Conservation (phyloP, 2,797 vertebrate species). For the Allochrocebus solatus region DNA sequence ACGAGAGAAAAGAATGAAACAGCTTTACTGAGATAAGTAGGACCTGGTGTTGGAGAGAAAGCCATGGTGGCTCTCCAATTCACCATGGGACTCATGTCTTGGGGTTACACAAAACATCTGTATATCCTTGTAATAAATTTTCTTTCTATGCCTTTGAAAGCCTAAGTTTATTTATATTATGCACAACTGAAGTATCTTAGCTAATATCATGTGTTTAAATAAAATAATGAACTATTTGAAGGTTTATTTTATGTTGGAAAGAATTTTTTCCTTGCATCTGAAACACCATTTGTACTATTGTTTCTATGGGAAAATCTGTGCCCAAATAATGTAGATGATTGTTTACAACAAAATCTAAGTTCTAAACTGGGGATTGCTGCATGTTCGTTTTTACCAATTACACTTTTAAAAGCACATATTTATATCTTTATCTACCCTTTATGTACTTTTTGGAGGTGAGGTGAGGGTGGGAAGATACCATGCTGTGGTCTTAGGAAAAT, state of each 20-base stretch:
- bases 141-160: not conserved
- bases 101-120: not conserved
- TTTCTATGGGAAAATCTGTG: not conserved
- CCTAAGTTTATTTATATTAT: not conserved
- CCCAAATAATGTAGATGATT: not conserved
- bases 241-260: not conserved
- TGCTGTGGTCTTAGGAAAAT: not conserved
- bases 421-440: not conserved
- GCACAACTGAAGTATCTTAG: not conserved
- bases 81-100: not conserved
- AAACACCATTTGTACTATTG: not conserved
- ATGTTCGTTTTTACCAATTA: not conserved
- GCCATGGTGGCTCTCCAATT: not conserved
- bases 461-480: not conserved
- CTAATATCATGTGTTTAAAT: not conserved
- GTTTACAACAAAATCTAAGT: not conserved
- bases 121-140: not conserved
- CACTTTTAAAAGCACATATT: not conserved
- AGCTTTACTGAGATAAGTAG: not conserved
- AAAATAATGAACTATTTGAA: not conserved
- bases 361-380: not conserved
- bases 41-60: not conserved
- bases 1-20: not conserved
- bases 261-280: constrained; percentile 22
- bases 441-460: not conserved